These are phyloP conservation scores for Prostheceraeus crozeri DNA, from an alignment of 2,888 invertebrate genomes.

Conservation along the genomic window DNA sequence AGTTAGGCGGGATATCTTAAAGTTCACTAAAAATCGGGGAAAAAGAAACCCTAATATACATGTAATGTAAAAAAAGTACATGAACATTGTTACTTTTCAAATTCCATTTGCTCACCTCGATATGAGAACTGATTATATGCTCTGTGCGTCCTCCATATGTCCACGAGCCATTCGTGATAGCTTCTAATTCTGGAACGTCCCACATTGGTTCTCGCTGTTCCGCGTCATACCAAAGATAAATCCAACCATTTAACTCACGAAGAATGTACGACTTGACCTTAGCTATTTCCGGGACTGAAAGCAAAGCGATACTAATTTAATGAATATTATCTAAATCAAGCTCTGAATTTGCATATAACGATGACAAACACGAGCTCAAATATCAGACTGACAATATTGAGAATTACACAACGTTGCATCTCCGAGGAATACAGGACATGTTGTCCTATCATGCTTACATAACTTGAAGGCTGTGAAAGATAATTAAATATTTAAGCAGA, in stretches of 20 bases:
- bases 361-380: too few relatives aligned
- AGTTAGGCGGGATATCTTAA: too few relatives aligned
- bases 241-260: slow-evolving; percentile 66
- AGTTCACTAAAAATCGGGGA: too few relatives aligned
- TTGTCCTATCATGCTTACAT: too few relatives aligned
- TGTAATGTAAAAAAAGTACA: too few relatives aligned
- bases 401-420: too few relatives aligned
- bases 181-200: slow-evolving; percentile 62
- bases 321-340: background rate
- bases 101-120: slow-evolving; percentile 65
- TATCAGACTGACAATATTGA: too few relatives aligned
- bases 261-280: slow-evolving; percentile 66
- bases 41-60: too few relatives aligned
- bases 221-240: slow-evolving; percentile 76
- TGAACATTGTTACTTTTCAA: too few relatives aligned
- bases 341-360: background rate
- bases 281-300: slow-evolving; percentile 65
- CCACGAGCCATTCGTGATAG: slow-evolving; percentile 62
- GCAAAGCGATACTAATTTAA: slow-evolving; percentile 9
- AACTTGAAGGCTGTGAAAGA: too few relatives aligned
- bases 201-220: slow-evolving; percentile 67
- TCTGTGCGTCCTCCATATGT: slow-evolving; percentile 70
- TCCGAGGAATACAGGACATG: too few relatives aligned
- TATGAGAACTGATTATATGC: slow-evolving; percentile 69
- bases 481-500: too few relatives aligned